These are phyloP conservation scores for Epizoanthus scotinus DNA, from an alignment of 92 coral and sea anemone species.

Conservation along the genomic window DNA sequence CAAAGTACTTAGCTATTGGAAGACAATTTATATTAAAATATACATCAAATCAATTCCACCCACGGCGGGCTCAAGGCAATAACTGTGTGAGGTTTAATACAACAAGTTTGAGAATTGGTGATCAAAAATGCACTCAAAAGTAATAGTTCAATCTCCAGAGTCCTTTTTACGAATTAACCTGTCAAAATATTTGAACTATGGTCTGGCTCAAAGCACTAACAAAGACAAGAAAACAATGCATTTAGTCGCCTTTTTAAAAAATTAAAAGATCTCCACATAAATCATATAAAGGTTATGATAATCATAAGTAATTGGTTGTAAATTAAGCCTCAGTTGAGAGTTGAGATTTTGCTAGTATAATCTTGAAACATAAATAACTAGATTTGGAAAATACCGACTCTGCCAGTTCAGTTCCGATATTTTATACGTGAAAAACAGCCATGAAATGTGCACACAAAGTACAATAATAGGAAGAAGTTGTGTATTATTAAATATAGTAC, in stretches of 20 bases:
- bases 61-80: neutral
- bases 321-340: no score
- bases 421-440: no score
- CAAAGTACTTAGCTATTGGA: neutral
- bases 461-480: neutral
- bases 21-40: slow-evolving; percentile 12
- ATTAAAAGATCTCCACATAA: neutral
- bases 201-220: neutral
- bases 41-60: neutral
- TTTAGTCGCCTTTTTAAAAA: neutral
- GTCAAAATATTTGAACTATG: neutral
- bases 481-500: neutral
- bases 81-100: neutral
- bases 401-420: no score
- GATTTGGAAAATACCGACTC: no score
- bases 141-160: neutral
- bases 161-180: neutral
- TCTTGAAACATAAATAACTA: no score
- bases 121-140: neutral
- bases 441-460: no score
- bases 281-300: neutral
- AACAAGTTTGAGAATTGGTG: neutral
- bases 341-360: no score
- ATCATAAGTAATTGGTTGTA: neutral
- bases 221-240: neutral